These are phyloP conservation scores for Bos indicus DNA, from an alignment of 2,113 vertebrate genomes.

Conservation along the genomic window DNA sequence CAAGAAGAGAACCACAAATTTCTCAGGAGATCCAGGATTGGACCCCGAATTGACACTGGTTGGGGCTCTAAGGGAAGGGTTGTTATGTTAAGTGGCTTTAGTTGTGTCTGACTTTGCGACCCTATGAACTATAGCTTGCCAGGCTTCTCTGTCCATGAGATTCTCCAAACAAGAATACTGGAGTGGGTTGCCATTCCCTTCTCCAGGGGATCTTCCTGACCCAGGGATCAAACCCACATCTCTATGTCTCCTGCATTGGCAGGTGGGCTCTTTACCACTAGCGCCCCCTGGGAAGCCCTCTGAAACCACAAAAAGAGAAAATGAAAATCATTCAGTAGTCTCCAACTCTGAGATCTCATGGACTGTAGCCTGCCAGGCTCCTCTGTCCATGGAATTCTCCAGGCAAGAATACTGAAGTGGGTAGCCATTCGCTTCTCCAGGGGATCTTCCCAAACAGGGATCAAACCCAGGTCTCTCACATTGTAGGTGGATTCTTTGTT, in stretches of 20 bases:
- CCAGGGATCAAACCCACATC: background rate
- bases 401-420: background rate
- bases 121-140: background rate
- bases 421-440: background rate
- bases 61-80: background rate
- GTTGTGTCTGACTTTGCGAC: background rate
- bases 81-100: background rate
- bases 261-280: background rate
- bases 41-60: background rate
- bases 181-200: background rate
- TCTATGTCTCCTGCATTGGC: background rate
- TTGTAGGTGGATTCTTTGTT: background rate
- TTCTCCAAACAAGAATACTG: background rate
- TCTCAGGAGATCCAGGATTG: background rate
- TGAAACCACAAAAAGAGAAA: background rate
- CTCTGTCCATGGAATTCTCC: background rate
- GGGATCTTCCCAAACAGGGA: background rate
- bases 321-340: background rate
- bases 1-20: too few relatives aligned
- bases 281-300: background rate
- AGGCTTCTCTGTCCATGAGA: background rate
- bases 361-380: background rate
- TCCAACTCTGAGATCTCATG: background rate
- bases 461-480: fast-evolving
- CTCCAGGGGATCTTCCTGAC: background rate